Evolutionary conservation across 2,797 vertebrate genomes (phyloP).

Genomic region (Clangula hyemalis): DNA sequence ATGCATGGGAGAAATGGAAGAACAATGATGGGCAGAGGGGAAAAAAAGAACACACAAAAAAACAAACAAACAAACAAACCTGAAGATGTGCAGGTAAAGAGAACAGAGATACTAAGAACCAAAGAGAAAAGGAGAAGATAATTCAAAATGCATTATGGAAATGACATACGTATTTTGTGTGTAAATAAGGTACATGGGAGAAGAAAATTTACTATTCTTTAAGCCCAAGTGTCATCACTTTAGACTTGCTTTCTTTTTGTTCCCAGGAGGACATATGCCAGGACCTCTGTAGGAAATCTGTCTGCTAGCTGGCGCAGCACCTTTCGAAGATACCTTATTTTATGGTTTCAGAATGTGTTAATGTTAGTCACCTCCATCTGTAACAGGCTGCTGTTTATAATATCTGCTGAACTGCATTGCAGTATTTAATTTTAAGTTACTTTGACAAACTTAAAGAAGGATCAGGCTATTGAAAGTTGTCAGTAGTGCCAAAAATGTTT

Average conservation of each 20-base stretch:
- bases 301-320: slow-evolving; percentile 23
- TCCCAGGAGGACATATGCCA: neutral
- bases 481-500: neutral
- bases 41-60: neutral
- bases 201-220: neutral
- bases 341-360: slow-evolving; percentile 11
- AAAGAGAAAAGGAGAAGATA: neutral
- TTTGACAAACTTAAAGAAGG: neutral
- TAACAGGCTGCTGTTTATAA: neutral
- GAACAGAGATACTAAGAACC: neutral
- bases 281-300: neutral
- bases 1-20: neutral
- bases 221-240: neutral
- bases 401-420: neutral
- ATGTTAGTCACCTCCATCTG: neutral
- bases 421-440: neutral
- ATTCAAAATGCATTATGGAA: neutral
- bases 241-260: neutral
- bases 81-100: neutral
- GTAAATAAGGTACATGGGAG: neutral
- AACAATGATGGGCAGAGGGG: neutral
- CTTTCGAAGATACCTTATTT: slow-evolving; percentile 21
- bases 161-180: neutral
- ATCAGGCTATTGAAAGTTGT: neutral
- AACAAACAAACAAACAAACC: too few relatives aligned